These are phyloP conservation scores for Zosterops hypoxanthus DNA, from an alignment of 2,113 vertebrate species.

Conservation along the genomic window DNA sequence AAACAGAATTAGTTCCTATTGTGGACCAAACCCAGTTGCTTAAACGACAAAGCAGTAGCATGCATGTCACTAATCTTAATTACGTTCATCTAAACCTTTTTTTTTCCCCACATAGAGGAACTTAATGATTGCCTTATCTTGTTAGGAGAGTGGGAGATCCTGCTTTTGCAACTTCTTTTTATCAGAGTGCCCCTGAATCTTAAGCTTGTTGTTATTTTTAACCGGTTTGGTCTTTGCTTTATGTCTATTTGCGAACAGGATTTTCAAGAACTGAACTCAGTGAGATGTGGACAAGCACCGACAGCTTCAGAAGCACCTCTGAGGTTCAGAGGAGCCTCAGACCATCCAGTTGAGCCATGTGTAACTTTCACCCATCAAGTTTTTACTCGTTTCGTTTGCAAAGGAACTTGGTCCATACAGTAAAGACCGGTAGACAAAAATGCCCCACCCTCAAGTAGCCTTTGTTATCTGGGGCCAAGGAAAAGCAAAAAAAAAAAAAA, in stretches of 20 bases:
- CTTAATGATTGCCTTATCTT: not conserved
- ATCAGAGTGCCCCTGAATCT: not conserved
- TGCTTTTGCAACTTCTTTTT: not conserved
- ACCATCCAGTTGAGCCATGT: accelerated
- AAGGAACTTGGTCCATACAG: not conserved
- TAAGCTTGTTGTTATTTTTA: not conserved
- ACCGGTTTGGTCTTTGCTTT: not conserved
- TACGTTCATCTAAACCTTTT: not conserved
- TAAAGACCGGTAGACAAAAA: not conserved
- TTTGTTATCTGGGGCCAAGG: accelerated
- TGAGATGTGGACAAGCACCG: not conserved
- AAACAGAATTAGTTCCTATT: not conserved
- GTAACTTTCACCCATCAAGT: not conserved
- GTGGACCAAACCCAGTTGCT: not conserved
- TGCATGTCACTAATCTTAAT: not conserved
- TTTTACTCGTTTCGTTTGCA: accelerated
- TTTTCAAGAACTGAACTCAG: not conserved
- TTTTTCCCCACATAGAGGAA: accelerated
- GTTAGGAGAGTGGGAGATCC: not conserved
- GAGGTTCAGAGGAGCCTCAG: not conserved
- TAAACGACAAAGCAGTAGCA: not conserved
- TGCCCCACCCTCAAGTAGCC: not conserved
- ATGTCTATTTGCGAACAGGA: not conserved
- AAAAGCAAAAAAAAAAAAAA: not conserved
- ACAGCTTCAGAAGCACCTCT: not conserved